Percentiles rank a stretch among this genome's conserved stretches.
phyloP scores from a whole-genome alignment of 2,797 vertebrate species.

The Benthosema pterotum region DNA sequence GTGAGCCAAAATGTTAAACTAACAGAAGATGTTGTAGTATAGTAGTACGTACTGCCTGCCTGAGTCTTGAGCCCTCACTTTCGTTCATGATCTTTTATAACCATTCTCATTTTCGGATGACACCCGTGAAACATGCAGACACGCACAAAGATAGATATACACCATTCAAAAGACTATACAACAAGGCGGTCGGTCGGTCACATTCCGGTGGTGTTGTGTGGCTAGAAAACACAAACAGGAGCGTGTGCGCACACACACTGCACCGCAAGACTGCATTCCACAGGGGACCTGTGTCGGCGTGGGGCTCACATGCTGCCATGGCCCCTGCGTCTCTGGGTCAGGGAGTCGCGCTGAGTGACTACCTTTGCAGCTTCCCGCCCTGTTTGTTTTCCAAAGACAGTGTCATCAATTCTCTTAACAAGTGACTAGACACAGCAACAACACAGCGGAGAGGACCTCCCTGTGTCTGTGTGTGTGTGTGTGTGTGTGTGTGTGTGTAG shows the following conservation, averaged over 20 bases:
- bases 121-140: conserved; percentile 47
- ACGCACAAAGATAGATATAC: not conserved
- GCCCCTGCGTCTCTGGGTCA: conserved; percentile 76
- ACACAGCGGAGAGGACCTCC: conserved; percentile 70
- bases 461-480: conserved; percentile 41
- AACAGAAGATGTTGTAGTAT: too few relatives aligned
- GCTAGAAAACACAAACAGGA: conserved; percentile 74
- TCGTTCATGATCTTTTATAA: too few relatives aligned
- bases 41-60: too few relatives aligned
- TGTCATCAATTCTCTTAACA: conserved; percentile 81
- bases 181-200: conserved; percentile 62
- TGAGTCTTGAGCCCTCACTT: too few relatives aligned
- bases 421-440: conserved; percentile 77
- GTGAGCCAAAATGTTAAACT: too few relatives aligned
- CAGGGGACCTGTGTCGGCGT: conserved; percentile 39
- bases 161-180: not conserved
- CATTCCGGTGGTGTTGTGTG: conserved; percentile 70
- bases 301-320: conserved; percentile 69
- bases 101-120: conserved; percentile 28
- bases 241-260: conserved; percentile 63
- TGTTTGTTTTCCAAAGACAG: conserved; percentile 79
- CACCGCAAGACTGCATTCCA: conserved; percentile 72
- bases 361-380: conserved; percentile 74
- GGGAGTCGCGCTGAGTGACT: conserved; percentile 74
- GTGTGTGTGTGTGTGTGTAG: conserved; percentile 17